A percentile compares a stretch with the other conserved stretches of the same genome.
phyloP scores from a whole-genome alignment of 2,888 invertebrate species.

The Rhorus exstirpatorius region DNA sequence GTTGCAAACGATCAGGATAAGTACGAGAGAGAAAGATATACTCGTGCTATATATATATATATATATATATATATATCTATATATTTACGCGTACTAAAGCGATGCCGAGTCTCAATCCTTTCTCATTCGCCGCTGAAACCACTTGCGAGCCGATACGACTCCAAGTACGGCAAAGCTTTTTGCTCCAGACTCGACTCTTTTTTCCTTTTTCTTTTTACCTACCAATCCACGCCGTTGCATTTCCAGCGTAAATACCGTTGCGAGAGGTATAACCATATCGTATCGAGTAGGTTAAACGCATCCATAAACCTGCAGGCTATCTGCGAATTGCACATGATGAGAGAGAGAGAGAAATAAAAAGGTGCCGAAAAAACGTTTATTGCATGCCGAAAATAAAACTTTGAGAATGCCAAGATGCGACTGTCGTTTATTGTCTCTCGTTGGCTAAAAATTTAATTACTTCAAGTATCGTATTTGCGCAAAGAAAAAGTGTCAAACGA shows the following conservation, averaged over 20 bases:
- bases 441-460: background rate
- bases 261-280: constrained; percentile 51
- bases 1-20: constrained; percentile 75
- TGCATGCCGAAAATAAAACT: constrained; percentile 30
- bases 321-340: constrained; percentile 21
- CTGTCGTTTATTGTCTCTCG: constrained; percentile 18
- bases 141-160: constrained; percentile 31
- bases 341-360: constrained; percentile 13
- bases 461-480: background rate
- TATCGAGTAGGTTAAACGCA: constrained; percentile 60
- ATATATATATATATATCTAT: background rate
- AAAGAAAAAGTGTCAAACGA: background rate
- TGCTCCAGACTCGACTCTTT: constrained; percentile 17
- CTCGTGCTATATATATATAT: constrained; percentile 13
- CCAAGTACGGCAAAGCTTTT: constrained; percentile 65
- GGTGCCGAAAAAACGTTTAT: constrained; percentile 49
- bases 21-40: constrained; percentile 49
- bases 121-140: constrained; percentile 50
- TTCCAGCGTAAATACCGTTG: constrained; percentile 61
- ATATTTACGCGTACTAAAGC: constrained; percentile 37
- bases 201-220: constrained; percentile 29
- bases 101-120: constrained; percentile 53
- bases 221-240: constrained; percentile 40
- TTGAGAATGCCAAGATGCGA: constrained; percentile 9
- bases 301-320: constrained; percentile 48